Percentiles rank a stretch among this genome's conserved stretches.
phyloP scores from a whole-genome alignment of 2,797 vertebrate genomes.

The Zonotrichia albicollis region DNA sequence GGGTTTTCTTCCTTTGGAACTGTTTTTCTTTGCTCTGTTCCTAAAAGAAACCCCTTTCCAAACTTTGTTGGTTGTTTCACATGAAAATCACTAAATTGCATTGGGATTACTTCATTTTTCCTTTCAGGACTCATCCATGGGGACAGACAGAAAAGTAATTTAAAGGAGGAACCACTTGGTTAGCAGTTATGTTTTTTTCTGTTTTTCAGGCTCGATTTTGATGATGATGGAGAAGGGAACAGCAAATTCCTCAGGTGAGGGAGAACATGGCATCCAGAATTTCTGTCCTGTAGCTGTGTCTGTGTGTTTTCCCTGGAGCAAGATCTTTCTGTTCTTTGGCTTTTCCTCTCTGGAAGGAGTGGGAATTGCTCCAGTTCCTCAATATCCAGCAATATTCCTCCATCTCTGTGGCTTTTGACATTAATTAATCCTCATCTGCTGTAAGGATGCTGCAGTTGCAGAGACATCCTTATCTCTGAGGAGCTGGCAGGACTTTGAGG shows the following conservation, averaged over 20 bases:
- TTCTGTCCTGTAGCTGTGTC: not conserved
- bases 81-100: not conserved
- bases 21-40: not conserved
- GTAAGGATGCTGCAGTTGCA: not conserved
- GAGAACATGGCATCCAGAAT: accelerated
- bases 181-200: not conserved
- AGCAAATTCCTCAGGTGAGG: conserved; percentile 92
- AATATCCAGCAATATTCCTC: not conserved
- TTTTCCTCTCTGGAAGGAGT: not conserved
- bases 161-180: not conserved
- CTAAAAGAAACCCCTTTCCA: not conserved
- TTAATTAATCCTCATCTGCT: not conserved
- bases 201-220: conserved; percentile 87
- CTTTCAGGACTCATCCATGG: not conserved
- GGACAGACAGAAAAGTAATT: not conserved
- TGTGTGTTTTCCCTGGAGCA: not conserved
- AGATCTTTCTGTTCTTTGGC: not conserved
- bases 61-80: not conserved
- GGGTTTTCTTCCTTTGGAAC: not conserved
- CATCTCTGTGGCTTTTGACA: not conserved
- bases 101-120: not conserved
- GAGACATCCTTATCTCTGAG: not conserved
- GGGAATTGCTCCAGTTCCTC: not conserved
- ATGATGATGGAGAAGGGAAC: conserved; percentile 87
- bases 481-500: not conserved